A percentile compares a stretch with the other conserved stretches of the same genome.
Conservation (phyloP, 2,888 invertebrate species). For the Tetranychus piercei region DNA sequence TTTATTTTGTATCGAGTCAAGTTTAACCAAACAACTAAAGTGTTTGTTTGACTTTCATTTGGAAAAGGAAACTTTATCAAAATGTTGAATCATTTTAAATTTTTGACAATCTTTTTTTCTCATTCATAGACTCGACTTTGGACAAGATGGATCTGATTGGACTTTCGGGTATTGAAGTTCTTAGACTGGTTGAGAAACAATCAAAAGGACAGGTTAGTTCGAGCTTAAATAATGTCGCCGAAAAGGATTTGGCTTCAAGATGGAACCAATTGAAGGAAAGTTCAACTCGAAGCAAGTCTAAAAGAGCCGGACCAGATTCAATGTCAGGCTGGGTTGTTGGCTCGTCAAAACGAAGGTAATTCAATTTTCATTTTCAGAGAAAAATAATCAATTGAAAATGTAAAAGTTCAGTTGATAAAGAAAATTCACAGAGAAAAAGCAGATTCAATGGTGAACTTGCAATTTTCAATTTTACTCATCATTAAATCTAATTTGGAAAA, state of each 20-base stretch:
- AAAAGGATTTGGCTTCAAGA: neutral
- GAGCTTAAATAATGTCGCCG: neutral
- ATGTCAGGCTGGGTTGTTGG: neutral
- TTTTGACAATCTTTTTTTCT: neutral
- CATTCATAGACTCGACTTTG: neutral
- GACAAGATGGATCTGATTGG: neutral
- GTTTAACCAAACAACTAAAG: neutral
- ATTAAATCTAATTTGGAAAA: too few species aligned
- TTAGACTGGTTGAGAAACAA: neutral
- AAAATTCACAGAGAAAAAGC: too few species aligned
- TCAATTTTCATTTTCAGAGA: neutral
- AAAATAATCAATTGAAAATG: too few species aligned
- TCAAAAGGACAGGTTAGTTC: neutral
- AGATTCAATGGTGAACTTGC: too few species aligned
- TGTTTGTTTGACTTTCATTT: neutral
- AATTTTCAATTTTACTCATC: too few species aligned
- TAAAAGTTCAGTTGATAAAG: too few species aligned
- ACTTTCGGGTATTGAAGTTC: neutral
- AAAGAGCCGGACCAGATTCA: neutral
- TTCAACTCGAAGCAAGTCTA: neutral
- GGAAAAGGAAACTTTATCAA: neutral
- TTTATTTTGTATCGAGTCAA: neutral
- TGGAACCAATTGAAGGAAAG: neutral
- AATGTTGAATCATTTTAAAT: neutral
- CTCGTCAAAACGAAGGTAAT: neutral